These are phyloP conservation scores for Toxotes lorentzi DNA, from an alignment of 2,797 vertebrate species.

Conservation along the genomic window DNA sequence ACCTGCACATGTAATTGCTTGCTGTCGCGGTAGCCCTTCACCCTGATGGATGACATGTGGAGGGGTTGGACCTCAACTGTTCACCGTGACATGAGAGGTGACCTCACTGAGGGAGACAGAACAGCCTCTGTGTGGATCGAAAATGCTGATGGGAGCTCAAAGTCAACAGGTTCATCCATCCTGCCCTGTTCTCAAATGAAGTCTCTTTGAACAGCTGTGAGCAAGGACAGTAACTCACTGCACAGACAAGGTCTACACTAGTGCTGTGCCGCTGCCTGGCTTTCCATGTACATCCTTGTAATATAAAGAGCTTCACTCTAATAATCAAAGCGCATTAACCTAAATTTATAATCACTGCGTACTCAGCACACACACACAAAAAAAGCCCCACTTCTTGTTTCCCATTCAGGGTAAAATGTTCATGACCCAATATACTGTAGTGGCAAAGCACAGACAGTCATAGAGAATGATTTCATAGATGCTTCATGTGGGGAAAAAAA, in stretches of 20 bases:
- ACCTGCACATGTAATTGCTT: constrained; percentile 72
- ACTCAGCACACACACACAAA: constrained; percentile 10
- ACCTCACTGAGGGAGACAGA: constrained; percentile 63
- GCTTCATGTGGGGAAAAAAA: constrained; percentile 25
- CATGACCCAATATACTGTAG: constrained; percentile 25
- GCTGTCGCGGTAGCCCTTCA: constrained; percentile 65
- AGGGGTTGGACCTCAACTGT: constrained; percentile 63
- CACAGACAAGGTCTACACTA: constrained; percentile 37
- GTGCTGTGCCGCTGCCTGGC: constrained; percentile 28
- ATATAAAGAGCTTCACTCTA: constrained; percentile 56
- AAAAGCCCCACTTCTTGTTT: not conserved
- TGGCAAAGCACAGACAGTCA: constrained; percentile 33
- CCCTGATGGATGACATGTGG: constrained; percentile 69
- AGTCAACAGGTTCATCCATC: constrained; percentile 74
- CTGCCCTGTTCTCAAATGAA: constrained; percentile 63
- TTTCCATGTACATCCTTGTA: constrained; percentile 42
- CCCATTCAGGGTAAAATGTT: constrained; percentile 27
- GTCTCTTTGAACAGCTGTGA: constrained; percentile 73
- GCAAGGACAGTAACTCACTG: constrained; percentile 69
- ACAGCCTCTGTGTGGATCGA: constrained; percentile 56
- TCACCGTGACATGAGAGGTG: constrained; percentile 70
- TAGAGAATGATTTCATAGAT: constrained; percentile 28
- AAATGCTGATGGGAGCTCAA: constrained; percentile 78
- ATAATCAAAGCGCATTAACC: constrained; percentile 66
- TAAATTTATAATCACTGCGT: constrained; percentile 58